Base-by-base conservation (phyloP, 2,888 invertebrate genomes). In the Gibbula magus region DNA sequence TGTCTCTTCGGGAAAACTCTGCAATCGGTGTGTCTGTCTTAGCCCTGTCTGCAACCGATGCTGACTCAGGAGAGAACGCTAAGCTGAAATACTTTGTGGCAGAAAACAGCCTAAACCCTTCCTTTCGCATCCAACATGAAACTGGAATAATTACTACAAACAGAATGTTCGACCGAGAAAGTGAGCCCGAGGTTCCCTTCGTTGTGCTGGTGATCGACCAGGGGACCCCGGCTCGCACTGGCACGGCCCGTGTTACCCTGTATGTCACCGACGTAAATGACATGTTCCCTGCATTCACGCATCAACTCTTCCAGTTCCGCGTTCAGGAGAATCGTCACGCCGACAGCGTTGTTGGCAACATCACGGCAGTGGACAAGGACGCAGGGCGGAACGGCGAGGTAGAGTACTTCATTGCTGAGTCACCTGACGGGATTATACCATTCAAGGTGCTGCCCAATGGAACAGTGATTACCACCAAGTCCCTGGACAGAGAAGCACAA, bases 101-200 rank as follows among this genome's bases (percentile, higher is more conserved):
- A 16, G 66, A 79, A 29, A 20, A 70, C 8, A 67, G 51, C 10
- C 80, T 75, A 3, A n/a, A n/a, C 18, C 45, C 32, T 3, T 80
- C 54, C 45, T 67, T 84, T 20, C 29, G 73, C 25, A 85, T 89
- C 10, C 85, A 88, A 53, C 79, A 84, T 4, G 81, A 83, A 18
- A 86, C 86, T 8, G 89, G 89, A 5, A 82, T 88, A 25, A 84
- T 89, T 29, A 84, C 84, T 25, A 86, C 88, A 3, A 84, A 77
- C 53, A 70, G 73, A 2, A 74, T 80, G 0, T 86, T 89, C 53
- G 88, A 89, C 61, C 61, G 89, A 39, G 89, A 89, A 81, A 81
- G 25, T 8, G 82, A 81, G 53, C 78, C 83, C 8, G 51, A 76
- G 18, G 81, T 88, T n/a, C 76, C 73, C 29, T 87, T 89, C 77